These are phyloP conservation scores for Halcyon malimbica DNA, from an alignment of 2,113 vertebrate species.

Conservation along the genomic window DNA sequence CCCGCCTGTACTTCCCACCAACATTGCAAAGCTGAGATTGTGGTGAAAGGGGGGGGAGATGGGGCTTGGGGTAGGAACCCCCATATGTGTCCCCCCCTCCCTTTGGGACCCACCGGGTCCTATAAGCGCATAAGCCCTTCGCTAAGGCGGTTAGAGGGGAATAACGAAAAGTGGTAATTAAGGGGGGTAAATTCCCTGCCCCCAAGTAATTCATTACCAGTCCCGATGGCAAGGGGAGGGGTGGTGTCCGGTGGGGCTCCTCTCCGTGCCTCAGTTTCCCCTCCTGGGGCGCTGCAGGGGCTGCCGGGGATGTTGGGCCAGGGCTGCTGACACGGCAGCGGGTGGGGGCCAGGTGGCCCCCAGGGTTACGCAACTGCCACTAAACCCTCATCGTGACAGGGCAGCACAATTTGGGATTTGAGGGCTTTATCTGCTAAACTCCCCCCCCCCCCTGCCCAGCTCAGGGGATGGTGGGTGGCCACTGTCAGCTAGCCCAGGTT, in stretches of 20 bases:
- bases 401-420: slow-evolving; percentile 81
- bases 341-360: slow-evolving; percentile 26
- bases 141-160: slow-evolving; percentile 65
- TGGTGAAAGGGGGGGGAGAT: accelerated
- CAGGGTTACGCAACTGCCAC: slow-evolving; percentile 67
- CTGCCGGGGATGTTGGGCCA: background rate
- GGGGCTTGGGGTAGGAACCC: background rate
- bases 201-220: slow-evolving; percentile 49
- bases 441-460: background rate
- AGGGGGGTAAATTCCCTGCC: slow-evolving; percentile 38
- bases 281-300: accelerated
- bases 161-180: slow-evolving; percentile 65
- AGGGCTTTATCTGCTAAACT: slow-evolving; percentile 56
- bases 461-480: background rate
- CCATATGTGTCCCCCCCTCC: background rate
- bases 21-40: slow-evolving; percentile 8
- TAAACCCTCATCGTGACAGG: slow-evolving; percentile 75
- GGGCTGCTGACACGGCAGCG: slow-evolving; percentile 68
- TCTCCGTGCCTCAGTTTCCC: background rate
- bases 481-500: background rate
- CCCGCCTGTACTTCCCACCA: background rate
- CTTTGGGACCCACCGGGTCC: background rate
- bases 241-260: background rate
- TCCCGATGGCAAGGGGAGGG: background rate
- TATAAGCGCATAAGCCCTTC: slow-evolving; percentile 40